phyloP scores from a whole-genome alignment of 1,140 invertebrate genomes.

The Aricia agestis region DNA sequence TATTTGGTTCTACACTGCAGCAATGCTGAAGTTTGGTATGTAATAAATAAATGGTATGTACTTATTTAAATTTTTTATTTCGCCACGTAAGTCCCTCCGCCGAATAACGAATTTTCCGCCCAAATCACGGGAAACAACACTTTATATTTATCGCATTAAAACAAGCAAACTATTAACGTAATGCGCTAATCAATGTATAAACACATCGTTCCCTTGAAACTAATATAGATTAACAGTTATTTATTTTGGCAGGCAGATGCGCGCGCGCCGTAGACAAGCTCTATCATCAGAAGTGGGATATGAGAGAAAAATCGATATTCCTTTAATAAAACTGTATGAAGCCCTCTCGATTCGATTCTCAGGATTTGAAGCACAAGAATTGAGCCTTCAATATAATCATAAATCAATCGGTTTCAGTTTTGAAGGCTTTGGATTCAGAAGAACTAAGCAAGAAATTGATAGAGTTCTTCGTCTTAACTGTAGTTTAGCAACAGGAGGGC shows the following conservation, averaged over 20 bases:
- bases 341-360: no score
- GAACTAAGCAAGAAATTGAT: no score
- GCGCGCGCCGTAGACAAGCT: slow-evolving; percentile 53
- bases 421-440: no score
- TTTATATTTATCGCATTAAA: neutral
- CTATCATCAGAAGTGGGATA: neutral
- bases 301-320: neutral
- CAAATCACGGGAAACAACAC: neutral
- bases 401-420: no score
- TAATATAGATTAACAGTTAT: slow-evolving; percentile 48
- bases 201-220: slow-evolving; percentile 14
- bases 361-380: no score
- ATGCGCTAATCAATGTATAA: slow-evolving; percentile 5
- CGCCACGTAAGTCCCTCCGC: no score
- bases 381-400: no score
- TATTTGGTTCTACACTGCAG: no score
- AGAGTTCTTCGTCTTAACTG: neutral
- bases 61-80: no score
- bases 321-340: neutral
- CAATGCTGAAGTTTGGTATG: no score
- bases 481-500: neutral
- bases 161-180: slow-evolving; percentile 1
- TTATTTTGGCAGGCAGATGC: slow-evolving; percentile 66
- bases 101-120: no score
- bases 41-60: no score